phyloP scores from a whole-genome alignment of 2,113 vertebrate genomes.

The Cacatua alba region DNA sequence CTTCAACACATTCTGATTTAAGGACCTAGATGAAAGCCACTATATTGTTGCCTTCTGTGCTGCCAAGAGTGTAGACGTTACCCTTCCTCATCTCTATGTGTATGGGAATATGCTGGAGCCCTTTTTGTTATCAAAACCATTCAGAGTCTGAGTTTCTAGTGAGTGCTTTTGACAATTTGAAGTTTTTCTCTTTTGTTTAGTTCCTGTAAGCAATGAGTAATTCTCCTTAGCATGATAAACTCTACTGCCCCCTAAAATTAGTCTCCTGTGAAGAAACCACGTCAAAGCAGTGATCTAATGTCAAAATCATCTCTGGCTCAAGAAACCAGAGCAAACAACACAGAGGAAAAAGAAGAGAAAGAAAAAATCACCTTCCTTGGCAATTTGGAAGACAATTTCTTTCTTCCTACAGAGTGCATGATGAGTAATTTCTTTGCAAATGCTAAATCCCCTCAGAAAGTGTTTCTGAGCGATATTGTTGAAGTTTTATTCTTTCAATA shows the following conservation, averaged over 20 bases:
- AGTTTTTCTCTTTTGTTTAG: conserved; percentile 19
- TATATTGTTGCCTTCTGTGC: not conserved
- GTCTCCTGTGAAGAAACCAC: conserved; percentile 44
- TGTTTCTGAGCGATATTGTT: not conserved
- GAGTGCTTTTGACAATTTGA: conserved; percentile 25
- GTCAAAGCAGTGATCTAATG: conserved; percentile 48
- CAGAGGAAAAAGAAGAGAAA: not conserved
- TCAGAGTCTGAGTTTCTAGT: not conserved
- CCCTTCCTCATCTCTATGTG: not conserved
- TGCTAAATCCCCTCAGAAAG: conserved; percentile 17
- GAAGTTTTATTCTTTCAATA: not conserved
- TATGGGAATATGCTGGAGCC: not conserved
- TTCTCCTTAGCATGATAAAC: conserved; percentile 29
- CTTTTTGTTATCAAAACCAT: not conserved
- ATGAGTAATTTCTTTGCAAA: conserved; percentile 58
- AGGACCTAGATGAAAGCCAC: not conserved
- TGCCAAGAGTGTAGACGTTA: not conserved
- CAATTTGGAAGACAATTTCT: conserved; percentile 36
- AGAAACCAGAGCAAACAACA: conserved; percentile 38
- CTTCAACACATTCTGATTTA: not conserved
- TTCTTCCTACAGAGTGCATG: conserved; percentile 26
- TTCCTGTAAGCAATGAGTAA: conserved; percentile 50
- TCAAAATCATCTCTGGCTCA: conserved; percentile 33
- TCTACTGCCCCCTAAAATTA: conserved; percentile 40
- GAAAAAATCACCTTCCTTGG: not conserved